Conservation (phyloP, 1,140 invertebrate species). For the Leguminivora glycinivorella region DNA sequence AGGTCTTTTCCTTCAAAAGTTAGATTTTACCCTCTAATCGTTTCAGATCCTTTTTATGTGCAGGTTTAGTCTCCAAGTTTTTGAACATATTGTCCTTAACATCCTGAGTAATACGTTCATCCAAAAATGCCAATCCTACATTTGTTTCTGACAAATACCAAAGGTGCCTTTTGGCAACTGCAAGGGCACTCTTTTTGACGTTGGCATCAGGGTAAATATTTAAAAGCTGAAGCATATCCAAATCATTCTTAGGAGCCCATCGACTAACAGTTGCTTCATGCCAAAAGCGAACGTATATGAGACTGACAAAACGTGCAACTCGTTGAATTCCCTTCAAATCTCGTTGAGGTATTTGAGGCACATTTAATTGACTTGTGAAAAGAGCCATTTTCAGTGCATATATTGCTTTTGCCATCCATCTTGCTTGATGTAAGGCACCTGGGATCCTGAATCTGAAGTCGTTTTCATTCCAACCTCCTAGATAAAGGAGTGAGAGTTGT, state of each 20-base stretch:
- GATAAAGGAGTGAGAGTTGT: no score
- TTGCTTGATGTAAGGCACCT: no score
- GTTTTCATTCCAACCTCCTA: no score
- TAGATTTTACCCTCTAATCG: background rate
- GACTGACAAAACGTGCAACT: slow-evolving; percentile 12
- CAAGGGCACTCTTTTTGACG: slow-evolving; percentile 30
- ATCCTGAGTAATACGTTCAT: slow-evolving; percentile 7
- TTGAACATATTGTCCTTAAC: background rate
- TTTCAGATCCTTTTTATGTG: background rate
- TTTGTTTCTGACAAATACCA: slow-evolving; percentile 26
- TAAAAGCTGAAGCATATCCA: slow-evolving; percentile 16
- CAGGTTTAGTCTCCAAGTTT: background rate
- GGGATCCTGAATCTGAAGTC: no score
- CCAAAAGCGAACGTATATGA: background rate
- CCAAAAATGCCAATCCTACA: slow-evolving; percentile 24
- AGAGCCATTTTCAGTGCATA: slow-evolving; percentile 24
- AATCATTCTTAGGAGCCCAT: slow-evolving; percentile 23
- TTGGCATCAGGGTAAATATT: slow-evolving; percentile 14
- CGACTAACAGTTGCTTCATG: slow-evolving; percentile 10
- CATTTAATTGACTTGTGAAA: slow-evolving; percentile 20
- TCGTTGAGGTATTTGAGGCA: background rate
- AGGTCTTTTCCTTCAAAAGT: slow-evolving; percentile 30
- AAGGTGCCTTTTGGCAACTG: no score
- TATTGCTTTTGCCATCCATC: slow-evolving; percentile 6
- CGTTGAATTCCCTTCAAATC: slow-evolving; percentile 15